Evolutionary conservation across 37 sponge, comb jelly and placozoan species (phyloP).

Genomic region (Agelas oroides): DNA sequence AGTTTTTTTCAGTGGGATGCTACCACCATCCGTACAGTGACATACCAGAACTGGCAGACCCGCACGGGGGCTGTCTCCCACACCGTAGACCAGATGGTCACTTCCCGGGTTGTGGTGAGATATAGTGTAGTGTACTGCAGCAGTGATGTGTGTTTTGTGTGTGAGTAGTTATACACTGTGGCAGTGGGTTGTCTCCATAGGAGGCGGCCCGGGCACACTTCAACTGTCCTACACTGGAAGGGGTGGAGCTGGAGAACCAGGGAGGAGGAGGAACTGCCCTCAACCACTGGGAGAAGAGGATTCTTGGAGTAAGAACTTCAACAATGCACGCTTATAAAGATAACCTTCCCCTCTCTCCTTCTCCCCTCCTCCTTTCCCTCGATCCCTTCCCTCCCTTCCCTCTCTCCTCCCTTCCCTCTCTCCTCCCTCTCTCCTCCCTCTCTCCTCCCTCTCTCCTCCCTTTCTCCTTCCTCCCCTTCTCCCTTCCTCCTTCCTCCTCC

Average conservation of each 20-base stretch:
- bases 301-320: conserved; percentile 46
- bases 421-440: too few species aligned
- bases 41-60: conserved; percentile 48
- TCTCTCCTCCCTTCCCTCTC: too few species aligned
- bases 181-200: conserved; percentile 32
- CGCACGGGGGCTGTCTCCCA: conserved; percentile 12
- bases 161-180: background rate
- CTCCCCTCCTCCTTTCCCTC: too few species aligned
- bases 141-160: background rate
- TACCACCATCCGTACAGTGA: conserved; percentile 31
- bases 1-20: too few species aligned
- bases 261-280: conserved; percentile 69
- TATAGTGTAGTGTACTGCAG: background rate
- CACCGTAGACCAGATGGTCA: conserved; percentile 52
- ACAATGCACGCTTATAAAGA: too few species aligned
- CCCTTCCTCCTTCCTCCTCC: too few species aligned
- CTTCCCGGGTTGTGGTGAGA: conserved; percentile 70
- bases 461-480: too few species aligned
- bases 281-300: conserved; percentile 88
- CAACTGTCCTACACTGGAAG: conserved; percentile 61
- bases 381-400: too few species aligned
- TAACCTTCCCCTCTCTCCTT: too few species aligned
- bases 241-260: conserved; percentile 89
- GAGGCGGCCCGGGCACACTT: conserved; percentile 72
- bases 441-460: too few species aligned